phyloP scores from a whole-genome alignment of 2,888 invertebrate genomes.

The Tipula unca region DNA sequence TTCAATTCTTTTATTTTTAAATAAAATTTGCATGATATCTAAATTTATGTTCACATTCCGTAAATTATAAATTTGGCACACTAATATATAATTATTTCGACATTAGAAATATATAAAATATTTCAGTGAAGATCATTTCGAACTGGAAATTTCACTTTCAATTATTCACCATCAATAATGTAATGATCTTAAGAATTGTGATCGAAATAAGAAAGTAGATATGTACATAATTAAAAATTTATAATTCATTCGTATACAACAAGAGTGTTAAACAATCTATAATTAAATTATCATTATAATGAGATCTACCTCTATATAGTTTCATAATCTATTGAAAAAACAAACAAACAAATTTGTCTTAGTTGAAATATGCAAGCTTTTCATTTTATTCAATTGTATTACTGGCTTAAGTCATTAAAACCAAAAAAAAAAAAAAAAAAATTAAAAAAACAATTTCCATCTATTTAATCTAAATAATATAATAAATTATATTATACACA shows the following conservation, averaged over 20 bases:
- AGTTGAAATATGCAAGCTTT: not conserved
- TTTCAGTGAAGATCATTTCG: no score
- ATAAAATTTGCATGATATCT: not conserved
- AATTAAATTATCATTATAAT: not conserved
- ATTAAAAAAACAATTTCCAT: not conserved
- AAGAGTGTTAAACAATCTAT: not conserved
- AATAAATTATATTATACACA: not conserved
- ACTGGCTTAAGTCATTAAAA: constrained; percentile 14
- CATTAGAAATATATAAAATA: not conserved
- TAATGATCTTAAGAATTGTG: not conserved
- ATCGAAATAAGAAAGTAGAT: not conserved
- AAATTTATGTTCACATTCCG: not conserved
- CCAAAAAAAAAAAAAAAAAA: not conserved
- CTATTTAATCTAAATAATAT: not conserved
- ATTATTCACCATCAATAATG: not conserved
- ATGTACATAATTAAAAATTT: not conserved
- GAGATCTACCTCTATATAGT: constrained; percentile 8
- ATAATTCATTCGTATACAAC: not conserved
- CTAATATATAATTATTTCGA: not conserved
- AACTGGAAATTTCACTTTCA: not conserved
- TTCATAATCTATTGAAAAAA: constrained; percentile 4
- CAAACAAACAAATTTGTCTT: not conserved
- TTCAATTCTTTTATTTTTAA: not conserved
- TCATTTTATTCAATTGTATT: constrained; percentile 14
- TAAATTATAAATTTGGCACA: not conserved